A percentile compares a stretch with the other conserved stretches of the same genome.
Evolutionary conservation across 1,140 invertebrate species (phyloP).

Genomic region (Bombus breviceps): DNA sequence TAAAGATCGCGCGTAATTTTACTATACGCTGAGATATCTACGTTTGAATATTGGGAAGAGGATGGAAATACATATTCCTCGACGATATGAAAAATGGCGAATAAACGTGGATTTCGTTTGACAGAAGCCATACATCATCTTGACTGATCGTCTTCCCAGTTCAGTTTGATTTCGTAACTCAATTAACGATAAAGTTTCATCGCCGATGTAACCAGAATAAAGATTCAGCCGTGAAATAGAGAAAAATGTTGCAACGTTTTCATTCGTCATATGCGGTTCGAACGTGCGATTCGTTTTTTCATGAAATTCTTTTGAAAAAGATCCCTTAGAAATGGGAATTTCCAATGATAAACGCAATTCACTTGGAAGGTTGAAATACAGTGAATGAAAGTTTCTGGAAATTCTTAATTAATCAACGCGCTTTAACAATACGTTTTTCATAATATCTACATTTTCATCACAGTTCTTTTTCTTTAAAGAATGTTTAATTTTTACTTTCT

Average conservation of each 20-base stretch:
- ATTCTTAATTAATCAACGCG: no score
- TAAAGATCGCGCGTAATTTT: not conserved
- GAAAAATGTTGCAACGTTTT: not conserved
- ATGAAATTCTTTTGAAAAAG: no score
- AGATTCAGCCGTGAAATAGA: not conserved
- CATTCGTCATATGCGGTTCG: not conserved
- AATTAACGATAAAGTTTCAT: constrained; percentile 17
- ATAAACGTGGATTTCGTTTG: constrained; percentile 12
- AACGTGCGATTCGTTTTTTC: no score
- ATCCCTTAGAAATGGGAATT: no score
- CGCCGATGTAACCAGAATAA: not conserved
- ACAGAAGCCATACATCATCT: constrained; percentile 16
- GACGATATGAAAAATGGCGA: not conserved
- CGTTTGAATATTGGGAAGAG: not conserved
- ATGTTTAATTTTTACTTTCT: no score
- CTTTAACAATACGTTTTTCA: no score
- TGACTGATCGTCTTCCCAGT: constrained; percentile 13
- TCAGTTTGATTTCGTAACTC: constrained; percentile 12
- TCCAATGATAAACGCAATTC: no score
- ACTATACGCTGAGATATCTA: not conserved
- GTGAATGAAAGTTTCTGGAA: no score
- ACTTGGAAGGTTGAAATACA: no score
- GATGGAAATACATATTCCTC: not conserved
- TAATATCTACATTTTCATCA: no score
- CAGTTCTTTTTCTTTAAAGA: no score